These are phyloP conservation scores for Microplitis demolitor DNA, from an alignment of 1,140 invertebrate species.

Conservation along the genomic window DNA sequence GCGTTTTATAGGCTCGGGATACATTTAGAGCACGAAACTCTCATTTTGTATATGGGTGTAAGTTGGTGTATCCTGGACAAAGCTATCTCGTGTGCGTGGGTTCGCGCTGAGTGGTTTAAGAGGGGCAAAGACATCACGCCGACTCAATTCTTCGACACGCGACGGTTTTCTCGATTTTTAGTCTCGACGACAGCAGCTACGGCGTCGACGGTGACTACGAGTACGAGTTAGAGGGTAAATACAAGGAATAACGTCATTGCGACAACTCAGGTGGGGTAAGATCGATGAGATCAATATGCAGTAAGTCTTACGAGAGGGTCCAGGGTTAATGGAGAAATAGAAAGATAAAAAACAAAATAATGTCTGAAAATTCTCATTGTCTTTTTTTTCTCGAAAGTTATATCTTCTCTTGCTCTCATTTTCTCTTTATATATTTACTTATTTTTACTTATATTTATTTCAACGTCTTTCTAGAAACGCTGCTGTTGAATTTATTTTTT, in stretches of 20 bases:
- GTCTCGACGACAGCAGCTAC: background rate
- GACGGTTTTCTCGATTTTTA: constrained; percentile 15
- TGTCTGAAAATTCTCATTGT: background rate
- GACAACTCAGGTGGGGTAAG: constrained; percentile 26
- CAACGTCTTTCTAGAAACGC: too few relatives aligned
- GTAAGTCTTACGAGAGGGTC: constrained; percentile 55
- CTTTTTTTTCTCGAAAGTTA: background rate
- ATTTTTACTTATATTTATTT: too few relatives aligned
- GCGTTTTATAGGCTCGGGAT: constrained; percentile 50
- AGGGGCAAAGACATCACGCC: background rate
- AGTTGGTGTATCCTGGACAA: constrained; percentile 22
- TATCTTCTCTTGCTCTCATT: background rate
- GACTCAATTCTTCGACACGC: constrained; percentile 4
- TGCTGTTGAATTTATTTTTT: too few relatives aligned
- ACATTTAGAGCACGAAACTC: constrained; percentile 49
- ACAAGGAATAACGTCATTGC: constrained; percentile 17
- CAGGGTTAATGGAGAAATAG: constrained; percentile 53
- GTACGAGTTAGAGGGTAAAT: constrained; percentile 18
- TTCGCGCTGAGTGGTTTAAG: background rate
- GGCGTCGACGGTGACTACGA: too few relatives aligned
- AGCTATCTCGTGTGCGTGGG: constrained; percentile 6
- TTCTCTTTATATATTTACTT: too few relatives aligned
- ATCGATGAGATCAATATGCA: constrained; percentile 62
- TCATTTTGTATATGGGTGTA: constrained; percentile 30
- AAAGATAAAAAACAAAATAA: constrained; percentile 2